Evolutionary conservation across 2,113 vertebrate genomes (phyloP).

Genomic region (Eolophus roseicapilla): DNA sequence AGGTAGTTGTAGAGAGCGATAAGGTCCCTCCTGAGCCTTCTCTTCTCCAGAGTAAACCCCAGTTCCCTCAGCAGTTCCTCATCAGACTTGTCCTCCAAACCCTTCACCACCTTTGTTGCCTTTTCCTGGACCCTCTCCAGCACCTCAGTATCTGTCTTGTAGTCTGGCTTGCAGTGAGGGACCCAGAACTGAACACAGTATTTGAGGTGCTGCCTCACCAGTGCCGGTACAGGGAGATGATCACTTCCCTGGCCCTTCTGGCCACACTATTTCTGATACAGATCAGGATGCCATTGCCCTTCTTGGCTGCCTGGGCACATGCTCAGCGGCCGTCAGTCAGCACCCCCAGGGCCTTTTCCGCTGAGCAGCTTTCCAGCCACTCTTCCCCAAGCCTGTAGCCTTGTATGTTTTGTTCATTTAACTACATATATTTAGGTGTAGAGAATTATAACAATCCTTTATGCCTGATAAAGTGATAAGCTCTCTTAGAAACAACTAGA

Average conservation of each 20-base stretch:
- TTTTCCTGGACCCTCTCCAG: background rate
- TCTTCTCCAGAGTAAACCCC: background rate
- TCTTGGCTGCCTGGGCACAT: background rate
- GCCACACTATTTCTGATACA: background rate
- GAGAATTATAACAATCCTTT: background rate
- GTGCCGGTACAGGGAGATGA: background rate
- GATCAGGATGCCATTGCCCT: background rate
- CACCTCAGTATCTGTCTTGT: background rate
- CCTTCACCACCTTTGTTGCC: background rate
- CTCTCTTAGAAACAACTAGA: conserved; percentile 8
- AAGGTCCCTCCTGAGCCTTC: background rate
- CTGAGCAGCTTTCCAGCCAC: background rate
- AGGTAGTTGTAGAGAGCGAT: background rate
- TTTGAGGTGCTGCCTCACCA: background rate
- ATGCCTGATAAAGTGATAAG: conserved; percentile 47
- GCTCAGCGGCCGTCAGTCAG: background rate
- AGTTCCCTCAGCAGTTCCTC: background rate
- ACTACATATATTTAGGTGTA: background rate
- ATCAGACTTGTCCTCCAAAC: background rate
- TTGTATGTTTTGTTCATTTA: background rate
- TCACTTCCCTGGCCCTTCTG: background rate
- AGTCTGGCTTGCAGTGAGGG: background rate
- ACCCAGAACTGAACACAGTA: background rate
- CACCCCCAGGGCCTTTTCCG: background rate
- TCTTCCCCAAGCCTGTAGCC: background rate